Conservation (phyloP, 1,140 invertebrate species). For the Hyphantria cunea region DNA sequence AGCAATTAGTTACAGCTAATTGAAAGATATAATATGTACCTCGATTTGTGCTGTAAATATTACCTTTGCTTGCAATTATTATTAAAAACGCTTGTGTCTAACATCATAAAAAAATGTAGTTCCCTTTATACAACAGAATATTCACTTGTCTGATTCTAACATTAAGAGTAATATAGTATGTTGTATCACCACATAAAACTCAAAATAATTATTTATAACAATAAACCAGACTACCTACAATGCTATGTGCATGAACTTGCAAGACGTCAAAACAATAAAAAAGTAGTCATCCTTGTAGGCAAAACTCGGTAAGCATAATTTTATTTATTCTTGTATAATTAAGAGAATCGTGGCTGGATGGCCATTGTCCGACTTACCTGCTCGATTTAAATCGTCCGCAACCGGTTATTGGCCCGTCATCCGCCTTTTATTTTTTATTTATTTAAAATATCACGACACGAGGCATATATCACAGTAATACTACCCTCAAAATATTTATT, state of each 20-base stretch:
- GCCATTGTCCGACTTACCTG: constrained; percentile 78
- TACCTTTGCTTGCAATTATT: no score
- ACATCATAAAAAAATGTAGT: no score
- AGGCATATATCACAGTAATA: constrained; percentile 40
- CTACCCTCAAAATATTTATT: constrained; percentile 28
- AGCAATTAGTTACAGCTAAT: no score
- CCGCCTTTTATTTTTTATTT: constrained; percentile 70
- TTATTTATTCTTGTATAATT: constrained; percentile 79
- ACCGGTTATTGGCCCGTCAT: constrained; percentile 69
- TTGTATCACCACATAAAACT: neutral
- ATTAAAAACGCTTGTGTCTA: no score
- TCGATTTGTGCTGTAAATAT: no score
- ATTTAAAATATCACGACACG: constrained; percentile 66
- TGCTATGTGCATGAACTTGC: neutral
- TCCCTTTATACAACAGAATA: no score
- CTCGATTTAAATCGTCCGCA: constrained; percentile 65
- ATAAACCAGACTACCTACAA: neutral
- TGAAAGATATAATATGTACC: no score
- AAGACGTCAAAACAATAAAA: constrained; percentile 39
- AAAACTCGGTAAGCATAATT: constrained; percentile 47
- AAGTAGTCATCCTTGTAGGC: constrained; percentile 25
- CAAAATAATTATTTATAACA: neutral
- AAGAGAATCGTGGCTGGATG: constrained; percentile 73
- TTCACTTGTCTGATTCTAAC: no score
- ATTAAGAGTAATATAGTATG: no score